A percentile compares a stretch with the other conserved stretches of the same genome.
These are phyloP conservation scores for Nyctibius bracteatus DNA, from an alignment of 2,113 vertebrate genomes.

Conservation along the genomic window DNA sequence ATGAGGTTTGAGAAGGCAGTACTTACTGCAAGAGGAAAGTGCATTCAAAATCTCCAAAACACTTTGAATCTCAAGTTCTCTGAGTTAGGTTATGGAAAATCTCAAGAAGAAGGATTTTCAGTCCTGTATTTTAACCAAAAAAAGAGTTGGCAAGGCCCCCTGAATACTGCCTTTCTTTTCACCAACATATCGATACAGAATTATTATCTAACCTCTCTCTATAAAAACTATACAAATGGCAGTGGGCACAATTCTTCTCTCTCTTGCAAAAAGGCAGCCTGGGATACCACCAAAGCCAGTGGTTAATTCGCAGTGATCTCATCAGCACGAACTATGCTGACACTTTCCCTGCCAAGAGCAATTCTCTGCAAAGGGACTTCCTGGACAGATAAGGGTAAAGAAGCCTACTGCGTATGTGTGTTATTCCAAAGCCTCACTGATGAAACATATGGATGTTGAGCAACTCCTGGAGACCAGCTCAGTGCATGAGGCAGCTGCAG, in stretches of 20 bases:
- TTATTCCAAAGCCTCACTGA: neutral
- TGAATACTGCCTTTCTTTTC: neutral
- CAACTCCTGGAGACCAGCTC: neutral
- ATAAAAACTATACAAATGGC: neutral
- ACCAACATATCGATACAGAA: neutral
- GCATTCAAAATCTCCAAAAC: neutral
- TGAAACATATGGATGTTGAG: neutral
- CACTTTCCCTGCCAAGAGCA: constrained; percentile 45
- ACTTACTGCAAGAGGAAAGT: neutral
- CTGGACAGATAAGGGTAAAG: constrained; percentile 31
- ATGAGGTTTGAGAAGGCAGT: neutral
- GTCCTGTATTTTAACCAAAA: neutral
- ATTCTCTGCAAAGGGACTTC: constrained; percentile 56
- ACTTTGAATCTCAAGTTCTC: neutral
- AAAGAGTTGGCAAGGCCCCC: neutral
- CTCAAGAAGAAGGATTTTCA: neutral
- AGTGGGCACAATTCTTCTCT: neutral
- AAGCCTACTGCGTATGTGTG: neutral
- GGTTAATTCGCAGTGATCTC: neutral
- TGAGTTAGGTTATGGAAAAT: neutral
- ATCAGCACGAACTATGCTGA: neutral
- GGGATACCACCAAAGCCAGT: neutral
- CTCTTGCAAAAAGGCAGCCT: neutral
- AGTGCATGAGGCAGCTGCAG: neutral
- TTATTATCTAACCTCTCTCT: neutral